Conservation (phyloP, 2,888 invertebrate species). For the Parnassius glacialis region DNA sequence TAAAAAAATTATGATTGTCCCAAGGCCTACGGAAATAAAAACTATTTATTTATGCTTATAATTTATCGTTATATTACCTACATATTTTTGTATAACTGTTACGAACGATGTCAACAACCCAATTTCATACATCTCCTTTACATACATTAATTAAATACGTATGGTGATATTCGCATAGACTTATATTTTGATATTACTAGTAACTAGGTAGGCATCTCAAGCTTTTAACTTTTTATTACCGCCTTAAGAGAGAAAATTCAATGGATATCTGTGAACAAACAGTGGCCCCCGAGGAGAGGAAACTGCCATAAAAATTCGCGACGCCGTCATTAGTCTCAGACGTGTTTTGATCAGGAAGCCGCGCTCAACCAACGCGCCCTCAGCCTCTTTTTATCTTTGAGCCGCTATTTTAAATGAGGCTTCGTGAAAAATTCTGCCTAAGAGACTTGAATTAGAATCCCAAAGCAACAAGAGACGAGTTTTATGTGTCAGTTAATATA, state of each 20-base stretch:
- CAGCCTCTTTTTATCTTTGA: slow-evolving; percentile 31
- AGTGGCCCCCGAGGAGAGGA: slow-evolving; percentile 57
- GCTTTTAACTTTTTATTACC: slow-evolving; percentile 61
- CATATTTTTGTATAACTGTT: too few species aligned
- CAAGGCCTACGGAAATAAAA: too few species aligned
- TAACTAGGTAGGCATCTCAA: slow-evolving; percentile 37
- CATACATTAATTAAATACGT: neutral
- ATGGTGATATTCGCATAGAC: neutral
- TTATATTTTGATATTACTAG: slow-evolving; percentile 22
- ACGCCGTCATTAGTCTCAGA: slow-evolving; percentile 73
- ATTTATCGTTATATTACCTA: too few species aligned
- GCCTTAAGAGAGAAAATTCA: slow-evolving; percentile 61
- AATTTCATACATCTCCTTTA: too few species aligned
- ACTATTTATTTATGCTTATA: too few species aligned
- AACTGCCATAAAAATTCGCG: slow-evolving; percentile 66
- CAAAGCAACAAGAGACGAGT: slow-evolving; percentile 9
- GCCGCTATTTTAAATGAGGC: slow-evolving; percentile 35
- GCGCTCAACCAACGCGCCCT: slow-evolving; percentile 22
- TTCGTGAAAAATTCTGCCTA: slow-evolving; percentile 37
- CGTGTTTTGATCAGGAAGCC: slow-evolving; percentile 69
- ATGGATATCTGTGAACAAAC: slow-evolving; percentile 64
- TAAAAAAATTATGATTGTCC: too few species aligned
- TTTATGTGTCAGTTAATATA: slow-evolving; percentile 17
- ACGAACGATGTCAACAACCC: too few species aligned
- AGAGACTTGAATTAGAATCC: slow-evolving; percentile 47